These are phyloP conservation scores for Drosophila pullipes DNA, from an alignment of 2,888 invertebrate genomes.

Conservation along the genomic window DNA sequence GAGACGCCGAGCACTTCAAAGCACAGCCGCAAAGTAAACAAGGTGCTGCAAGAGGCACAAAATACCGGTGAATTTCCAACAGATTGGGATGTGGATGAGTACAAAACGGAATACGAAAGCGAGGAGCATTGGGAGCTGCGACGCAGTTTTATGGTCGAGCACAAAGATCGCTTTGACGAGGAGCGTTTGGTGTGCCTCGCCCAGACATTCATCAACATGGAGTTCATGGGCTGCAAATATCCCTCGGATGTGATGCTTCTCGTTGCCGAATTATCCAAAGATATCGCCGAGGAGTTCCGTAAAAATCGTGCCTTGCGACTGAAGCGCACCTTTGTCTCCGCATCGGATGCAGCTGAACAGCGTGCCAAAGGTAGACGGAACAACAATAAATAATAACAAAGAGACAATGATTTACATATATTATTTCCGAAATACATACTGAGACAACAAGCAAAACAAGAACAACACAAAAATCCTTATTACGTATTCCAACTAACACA, in stretches of 20 bases:
- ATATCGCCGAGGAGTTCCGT: constrained; percentile 90
- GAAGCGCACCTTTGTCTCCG: constrained; percentile 91
- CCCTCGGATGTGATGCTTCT: constrained; percentile 92
- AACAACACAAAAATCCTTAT: constrained; percentile 19
- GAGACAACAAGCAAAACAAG: not conserved
- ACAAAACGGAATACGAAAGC: constrained; percentile 93
- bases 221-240: constrained; percentile 88
- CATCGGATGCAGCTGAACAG: constrained; percentile 91
- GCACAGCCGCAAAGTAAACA: constrained; percentile 15
- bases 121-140: constrained; percentile 96
- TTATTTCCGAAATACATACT: constrained; percentile 11
- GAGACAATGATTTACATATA: constrained; percentile 50
- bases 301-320: constrained; percentile 88
- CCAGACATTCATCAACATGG: constrained; percentile 95
- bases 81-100: constrained; percentile 91
- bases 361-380: constrained; percentile 89
- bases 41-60: constrained; percentile 2
- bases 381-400: constrained; percentile 52
- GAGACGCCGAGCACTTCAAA: constrained; percentile 23
- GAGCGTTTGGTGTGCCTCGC: constrained; percentile 94
- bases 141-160: constrained; percentile 91
- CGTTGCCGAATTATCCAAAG: constrained; percentile 90
- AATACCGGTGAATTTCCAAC: constrained; percentile 21
- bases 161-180: constrained; percentile 91
- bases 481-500: constrained; percentile 41